Evolutionary conservation across 2,797 vertebrate species (phyloP).

Genomic region (Pseudochirops cupreus): DNA sequence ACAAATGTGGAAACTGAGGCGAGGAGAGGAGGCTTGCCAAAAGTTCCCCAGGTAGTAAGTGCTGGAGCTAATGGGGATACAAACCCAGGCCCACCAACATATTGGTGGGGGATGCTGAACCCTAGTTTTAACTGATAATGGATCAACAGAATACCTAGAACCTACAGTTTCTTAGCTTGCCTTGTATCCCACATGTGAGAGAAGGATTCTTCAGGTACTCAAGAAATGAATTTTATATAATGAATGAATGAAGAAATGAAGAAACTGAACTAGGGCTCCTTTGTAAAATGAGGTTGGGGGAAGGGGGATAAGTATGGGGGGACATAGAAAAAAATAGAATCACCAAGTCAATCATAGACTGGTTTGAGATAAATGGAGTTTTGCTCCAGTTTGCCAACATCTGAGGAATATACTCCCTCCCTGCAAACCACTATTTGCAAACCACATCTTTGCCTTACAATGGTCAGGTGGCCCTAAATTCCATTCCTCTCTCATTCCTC

Average conservation of each 20-base stretch:
- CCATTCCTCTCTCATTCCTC: background rate
- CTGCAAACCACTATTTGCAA: background rate
- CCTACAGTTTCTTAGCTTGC: background rate
- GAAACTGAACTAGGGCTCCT: background rate
- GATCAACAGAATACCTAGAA: background rate
- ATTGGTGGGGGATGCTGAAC: background rate
- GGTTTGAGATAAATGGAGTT: background rate
- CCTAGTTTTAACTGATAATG: background rate
- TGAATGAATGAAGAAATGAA: background rate
- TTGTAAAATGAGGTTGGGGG: background rate
- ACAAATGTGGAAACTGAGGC: background rate
- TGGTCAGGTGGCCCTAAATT: background rate
- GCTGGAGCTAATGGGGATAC: background rate
- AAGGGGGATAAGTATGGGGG: background rate
- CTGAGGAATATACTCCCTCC: background rate
- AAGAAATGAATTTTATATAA: background rate
- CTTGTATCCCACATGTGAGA: background rate
- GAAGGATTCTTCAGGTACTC: background rate
- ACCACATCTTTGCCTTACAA: background rate
- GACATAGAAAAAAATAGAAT: background rate
- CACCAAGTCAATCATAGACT: background rate
- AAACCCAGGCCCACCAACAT: background rate
- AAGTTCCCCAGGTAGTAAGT: too few species aligned
- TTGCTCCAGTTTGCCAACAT: background rate
- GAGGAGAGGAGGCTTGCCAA: background rate